Evolutionary conservation across 2,113 vertebrate genomes (phyloP), one percentile per base, ranked within the genome.

Genomic region (Pipa parva): DNA sequence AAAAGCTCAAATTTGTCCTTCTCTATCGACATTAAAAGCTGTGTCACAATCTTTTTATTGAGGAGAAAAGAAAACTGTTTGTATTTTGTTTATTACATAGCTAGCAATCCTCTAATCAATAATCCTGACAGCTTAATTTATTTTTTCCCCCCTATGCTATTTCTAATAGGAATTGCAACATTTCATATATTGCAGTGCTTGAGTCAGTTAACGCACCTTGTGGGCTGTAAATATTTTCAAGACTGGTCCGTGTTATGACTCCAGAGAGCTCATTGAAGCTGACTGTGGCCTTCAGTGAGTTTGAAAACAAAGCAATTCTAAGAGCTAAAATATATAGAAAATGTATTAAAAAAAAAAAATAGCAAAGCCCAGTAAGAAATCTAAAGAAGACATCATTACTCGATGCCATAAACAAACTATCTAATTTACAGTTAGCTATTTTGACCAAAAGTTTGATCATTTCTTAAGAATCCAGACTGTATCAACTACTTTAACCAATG

Each of bases 61-160:
- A 27, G 36, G 28, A n/a, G n/a, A n/a, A 33, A 25, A 46, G 50
- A 50, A 48, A 68, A 58, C 36, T 45, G 45, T 51, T 28, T 26
- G 65, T 8, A 48, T 59, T 69, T 69, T 52, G 60, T 60, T 70
- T 61, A 61, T 54, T 52, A 45, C 58, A 12, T 8, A 31, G 6
- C 48, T 13, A 54, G 48, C 58, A 45, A 61, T 70, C 48, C 45
- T 45, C 48, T 25, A 31, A 69, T 69, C 66, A 61, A 70, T 70
- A 70, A n/a, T 42, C 60, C 46, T 61, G 58, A 70, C 57, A 70
- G n/a, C 15, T 70, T 45, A 26, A 61, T 61, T 70, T 42, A 61
- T 45, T 60, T 61, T 61, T 31, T 42, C n/a, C n/a, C 13, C 33
- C 39, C 6, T 60, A 27, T 37, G 45, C 33, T 42, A 4, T 9